A percentile compares a stretch with the other conserved stretches of the same genome.
Conservation (phyloP, 1,140 invertebrate species). For the Drosophila serrata region DNA sequence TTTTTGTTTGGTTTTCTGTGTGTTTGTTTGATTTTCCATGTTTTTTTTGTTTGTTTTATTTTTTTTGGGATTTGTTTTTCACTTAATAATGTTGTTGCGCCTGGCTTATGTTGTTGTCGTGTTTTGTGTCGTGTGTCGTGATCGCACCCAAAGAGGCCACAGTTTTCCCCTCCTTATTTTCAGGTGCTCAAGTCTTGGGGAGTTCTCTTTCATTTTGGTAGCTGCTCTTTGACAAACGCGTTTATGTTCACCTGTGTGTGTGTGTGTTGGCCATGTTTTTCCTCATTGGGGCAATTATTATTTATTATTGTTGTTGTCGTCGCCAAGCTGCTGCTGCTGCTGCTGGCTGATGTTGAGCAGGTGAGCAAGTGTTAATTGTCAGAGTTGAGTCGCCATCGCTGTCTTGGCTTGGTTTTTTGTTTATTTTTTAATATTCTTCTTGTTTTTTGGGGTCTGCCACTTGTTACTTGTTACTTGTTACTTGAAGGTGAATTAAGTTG, state of each 20-base stretch:
- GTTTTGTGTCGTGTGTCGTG: conserved; percentile 71
- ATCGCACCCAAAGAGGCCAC: conserved; percentile 57
- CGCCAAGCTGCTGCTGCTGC: conserved; percentile 3
- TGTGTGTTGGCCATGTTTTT: conserved; percentile 72
- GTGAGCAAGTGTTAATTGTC: conserved; percentile 75
- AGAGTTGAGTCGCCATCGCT: conserved; percentile 42
- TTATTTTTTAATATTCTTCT: conserved; percentile 13
- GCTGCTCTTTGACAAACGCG: conserved; percentile 45
- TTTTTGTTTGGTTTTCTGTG: not conserved
- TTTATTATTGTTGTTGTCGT: conserved; percentile 72
- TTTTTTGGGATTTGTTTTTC: conserved; percentile 13
- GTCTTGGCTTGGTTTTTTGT: conserved; percentile 4
- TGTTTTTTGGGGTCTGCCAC: conserved; percentile 17
- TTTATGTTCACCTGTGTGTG: conserved; percentile 6
- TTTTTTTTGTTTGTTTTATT: conserved; percentile 6
- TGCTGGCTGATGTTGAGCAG: conserved; percentile 25
- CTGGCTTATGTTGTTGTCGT: conserved; percentile 40
- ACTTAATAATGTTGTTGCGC: conserved; percentile 69
- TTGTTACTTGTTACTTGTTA: conserved; percentile 17
- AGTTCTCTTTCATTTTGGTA: conserved; percentile 40
- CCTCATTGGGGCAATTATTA: conserved; percentile 74
- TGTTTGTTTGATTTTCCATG: conserved; percentile 1
- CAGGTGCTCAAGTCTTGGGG: conserved; percentile 24
- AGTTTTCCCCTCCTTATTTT: conserved; percentile 1
- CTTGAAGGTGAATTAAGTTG: conserved; percentile 37